Conservation (phyloP, 2,113 vertebrate genomes). For the Cephalopterus ornatus region DNA sequence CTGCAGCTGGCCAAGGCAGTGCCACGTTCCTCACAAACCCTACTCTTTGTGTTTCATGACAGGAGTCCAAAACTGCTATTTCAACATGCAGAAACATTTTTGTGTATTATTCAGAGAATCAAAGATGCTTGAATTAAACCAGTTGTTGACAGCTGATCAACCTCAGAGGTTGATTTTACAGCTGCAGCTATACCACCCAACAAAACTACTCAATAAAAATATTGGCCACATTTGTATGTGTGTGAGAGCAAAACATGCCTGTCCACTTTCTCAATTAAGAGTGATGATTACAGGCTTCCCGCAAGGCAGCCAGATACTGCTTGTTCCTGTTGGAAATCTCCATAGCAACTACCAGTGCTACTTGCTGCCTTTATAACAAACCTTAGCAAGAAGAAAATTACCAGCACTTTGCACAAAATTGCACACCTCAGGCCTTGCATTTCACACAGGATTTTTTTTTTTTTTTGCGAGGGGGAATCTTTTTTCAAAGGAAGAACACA, state of each 20-base stretch:
- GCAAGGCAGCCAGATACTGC: conserved; percentile 7
- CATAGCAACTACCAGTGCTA: conserved; percentile 66
- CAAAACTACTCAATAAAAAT: neutral
- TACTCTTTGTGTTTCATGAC: neutral
- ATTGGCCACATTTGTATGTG: conserved; percentile 19
- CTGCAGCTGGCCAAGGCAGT: neutral
- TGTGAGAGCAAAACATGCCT: conserved; percentile 21
- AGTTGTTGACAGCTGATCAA: fast-evolving
- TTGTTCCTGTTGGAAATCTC: conserved; percentile 58
- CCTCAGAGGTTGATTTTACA: neutral
- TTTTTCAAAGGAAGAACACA: neutral
- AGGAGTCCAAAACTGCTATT: neutral
- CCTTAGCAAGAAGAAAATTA: conserved; percentile 43
- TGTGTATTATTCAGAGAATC: neutral
- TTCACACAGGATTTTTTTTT: neutral
- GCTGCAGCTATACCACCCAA: neutral
- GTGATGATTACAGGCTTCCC: conserved; percentile 38
- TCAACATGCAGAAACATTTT: neutral
- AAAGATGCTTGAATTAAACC: neutral
- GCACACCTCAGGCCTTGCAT: conserved; percentile 4
- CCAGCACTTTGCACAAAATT: conserved; percentile 38
- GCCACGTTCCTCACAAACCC: neutral
- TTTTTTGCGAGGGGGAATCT: neutral
- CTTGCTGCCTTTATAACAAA: conserved; percentile 51
- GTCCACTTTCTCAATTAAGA: neutral